A percentile compares a stretch with the other conserved stretches of the same genome.
phyloP scores from a whole-genome alignment of 2,113 vertebrate species.

The Etheostoma spectabile region DNA sequence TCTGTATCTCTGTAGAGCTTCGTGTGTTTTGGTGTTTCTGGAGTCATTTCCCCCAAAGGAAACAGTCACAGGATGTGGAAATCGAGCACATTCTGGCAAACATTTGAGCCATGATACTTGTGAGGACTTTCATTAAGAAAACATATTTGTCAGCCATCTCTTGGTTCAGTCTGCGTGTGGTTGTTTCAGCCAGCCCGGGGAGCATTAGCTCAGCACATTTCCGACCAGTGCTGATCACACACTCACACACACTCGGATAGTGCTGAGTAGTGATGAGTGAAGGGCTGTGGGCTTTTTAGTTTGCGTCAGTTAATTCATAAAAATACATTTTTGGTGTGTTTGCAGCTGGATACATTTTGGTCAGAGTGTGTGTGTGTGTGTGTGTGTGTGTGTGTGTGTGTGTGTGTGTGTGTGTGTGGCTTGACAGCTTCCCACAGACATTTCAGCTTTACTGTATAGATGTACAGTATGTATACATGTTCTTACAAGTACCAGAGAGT shows the following conservation, averaged over 20 bases:
- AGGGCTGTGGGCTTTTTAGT: slow-evolving; percentile 14
- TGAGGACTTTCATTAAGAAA: neutral
- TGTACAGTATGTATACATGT: neutral
- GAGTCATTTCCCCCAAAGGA: slow-evolving; percentile 25
- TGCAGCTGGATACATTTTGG: neutral
- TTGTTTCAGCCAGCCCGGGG: neutral
- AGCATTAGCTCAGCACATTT: slow-evolving; percentile 57
- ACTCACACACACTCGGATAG: slow-evolving; percentile 2
- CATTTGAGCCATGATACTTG: neutral
- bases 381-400: slow-evolving; percentile 21
- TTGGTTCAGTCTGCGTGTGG: neutral
- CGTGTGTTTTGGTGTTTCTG: neutral
- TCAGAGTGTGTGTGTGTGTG: slow-evolving; percentile 14
- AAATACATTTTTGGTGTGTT: slow-evolving; percentile 25
- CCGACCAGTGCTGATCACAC: slow-evolving; percentile 5
- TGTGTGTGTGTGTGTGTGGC: slow-evolving; percentile 5
- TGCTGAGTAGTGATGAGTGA: slow-evolving; percentile 57
- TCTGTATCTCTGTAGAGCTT: neutral
- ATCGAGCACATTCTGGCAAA: neutral
- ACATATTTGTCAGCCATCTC: neutral
- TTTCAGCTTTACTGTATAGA: neutral
- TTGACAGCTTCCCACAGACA: too few species aligned
- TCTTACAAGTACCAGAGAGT: too few species aligned
- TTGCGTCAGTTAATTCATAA: slow-evolving; percentile 24
- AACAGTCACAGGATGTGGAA: slow-evolving; percentile 15